Evolutionary conservation across 2,888 invertebrate genomes (phyloP).

Genomic region (Alentia gelatinosa): DNA sequence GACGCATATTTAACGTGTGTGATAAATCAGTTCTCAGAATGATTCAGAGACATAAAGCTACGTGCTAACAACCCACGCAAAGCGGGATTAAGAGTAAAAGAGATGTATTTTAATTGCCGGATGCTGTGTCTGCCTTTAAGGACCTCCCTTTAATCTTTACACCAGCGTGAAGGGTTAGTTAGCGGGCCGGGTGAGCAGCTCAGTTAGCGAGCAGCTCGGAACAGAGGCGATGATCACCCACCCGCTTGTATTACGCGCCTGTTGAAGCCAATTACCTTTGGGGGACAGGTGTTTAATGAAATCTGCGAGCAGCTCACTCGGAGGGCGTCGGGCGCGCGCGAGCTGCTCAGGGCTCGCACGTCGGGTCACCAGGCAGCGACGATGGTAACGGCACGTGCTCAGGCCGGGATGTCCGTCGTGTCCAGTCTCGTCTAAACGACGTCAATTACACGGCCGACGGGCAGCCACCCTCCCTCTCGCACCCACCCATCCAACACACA

Average conservation of each 20-base stretch:
- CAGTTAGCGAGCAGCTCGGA: neutral
- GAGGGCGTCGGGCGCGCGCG: neutral
- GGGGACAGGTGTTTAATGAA: conserved; percentile 52
- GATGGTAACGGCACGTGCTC: conserved; percentile 35
- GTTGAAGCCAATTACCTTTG: conserved; percentile 51
- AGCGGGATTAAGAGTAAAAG: too few relatives aligned
- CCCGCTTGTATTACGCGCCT: conserved; percentile 10
- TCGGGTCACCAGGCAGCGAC: neutral
- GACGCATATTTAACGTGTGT: too few relatives aligned
- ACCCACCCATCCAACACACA: neutral
- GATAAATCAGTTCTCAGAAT: too few relatives aligned
- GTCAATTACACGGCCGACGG: conserved; percentile 20
- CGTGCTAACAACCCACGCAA: too few relatives aligned
- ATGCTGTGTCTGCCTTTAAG: too few relatives aligned
- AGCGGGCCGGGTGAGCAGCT: too few relatives aligned
- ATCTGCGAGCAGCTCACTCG: neutral
- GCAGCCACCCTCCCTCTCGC: neutral
- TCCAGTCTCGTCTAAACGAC: conserved; percentile 30
- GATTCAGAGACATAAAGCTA: too few relatives aligned
- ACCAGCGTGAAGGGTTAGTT: too few relatives aligned
- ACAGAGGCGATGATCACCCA: neutral
- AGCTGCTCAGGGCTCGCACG: neutral
- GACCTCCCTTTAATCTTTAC: too few relatives aligned
- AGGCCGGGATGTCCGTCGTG: neutral
- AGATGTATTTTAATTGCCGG: too few relatives aligned